Percentiles rank a stretch among this genome's conserved stretches.
phyloP scores from a whole-genome alignment of 2,888 invertebrate genomes.

The Dolomedes plantarius region DNA sequence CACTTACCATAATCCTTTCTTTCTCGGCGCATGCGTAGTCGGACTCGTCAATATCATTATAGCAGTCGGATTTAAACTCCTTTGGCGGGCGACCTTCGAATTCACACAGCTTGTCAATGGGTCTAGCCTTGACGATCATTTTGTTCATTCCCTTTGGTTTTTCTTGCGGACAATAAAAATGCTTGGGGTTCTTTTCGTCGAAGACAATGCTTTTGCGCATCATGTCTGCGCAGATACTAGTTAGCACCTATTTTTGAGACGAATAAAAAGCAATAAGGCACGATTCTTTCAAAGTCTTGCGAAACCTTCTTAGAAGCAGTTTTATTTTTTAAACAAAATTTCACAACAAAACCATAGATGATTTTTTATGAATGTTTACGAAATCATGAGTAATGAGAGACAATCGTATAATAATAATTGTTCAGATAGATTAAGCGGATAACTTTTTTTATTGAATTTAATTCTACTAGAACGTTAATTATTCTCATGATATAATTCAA shows the following conservation, averaged over 20 bases:
- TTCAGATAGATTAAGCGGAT: no score
- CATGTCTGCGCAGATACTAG: constrained; percentile 82
- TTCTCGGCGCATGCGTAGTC: constrained; percentile 89
- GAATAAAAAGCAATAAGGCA: background rate
- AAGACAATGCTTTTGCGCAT: constrained; percentile 87
- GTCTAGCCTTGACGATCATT: constrained; percentile 80
- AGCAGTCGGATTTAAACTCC: constrained; percentile 87
- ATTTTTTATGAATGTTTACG: no score
- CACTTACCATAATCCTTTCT: constrained; percentile 85
- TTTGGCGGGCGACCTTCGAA: constrained; percentile 83
- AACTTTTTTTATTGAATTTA: no score
- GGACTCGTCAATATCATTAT: constrained; percentile 87
- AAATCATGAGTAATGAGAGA: no score
- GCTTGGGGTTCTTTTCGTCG: constrained; percentile 86
- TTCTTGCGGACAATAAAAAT: constrained; percentile 87
- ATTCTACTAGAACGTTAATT: no score
- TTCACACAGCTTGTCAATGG: constrained; percentile 85
- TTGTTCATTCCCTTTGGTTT: constrained; percentile 85
- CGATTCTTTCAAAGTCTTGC: no score
- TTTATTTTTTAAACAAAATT: no score
- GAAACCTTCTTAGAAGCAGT: no score
- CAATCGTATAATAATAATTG: no score
- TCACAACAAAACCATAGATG: no score
- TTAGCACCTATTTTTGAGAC: constrained; percentile 70
- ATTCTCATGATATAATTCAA: no score